These are phyloP conservation scores for Pelosia muscerda DNA, from an alignment of 2,888 invertebrate genomes.

Conservation along the genomic window DNA sequence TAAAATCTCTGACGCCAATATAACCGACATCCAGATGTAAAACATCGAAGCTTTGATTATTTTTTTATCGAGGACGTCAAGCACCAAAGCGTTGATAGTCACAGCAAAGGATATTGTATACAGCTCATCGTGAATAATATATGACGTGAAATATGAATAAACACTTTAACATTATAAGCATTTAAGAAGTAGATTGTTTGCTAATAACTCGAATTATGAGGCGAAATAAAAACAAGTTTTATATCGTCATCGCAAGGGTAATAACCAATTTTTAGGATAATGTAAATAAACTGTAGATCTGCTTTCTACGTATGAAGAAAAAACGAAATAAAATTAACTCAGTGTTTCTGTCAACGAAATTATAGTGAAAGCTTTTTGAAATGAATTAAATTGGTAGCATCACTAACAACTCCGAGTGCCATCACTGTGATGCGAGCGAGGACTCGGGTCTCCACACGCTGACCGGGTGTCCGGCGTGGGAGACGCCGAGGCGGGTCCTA, in stretches of 20 bases:
- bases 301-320: not conserved
- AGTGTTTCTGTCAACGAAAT: too few relatives aligned
- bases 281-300: not conserved
- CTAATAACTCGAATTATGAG: slow-evolving; percentile 28
- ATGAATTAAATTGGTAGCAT: not conserved
- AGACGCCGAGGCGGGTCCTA: too few relatives aligned
- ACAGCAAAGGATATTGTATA: not conserved
- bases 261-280: not conserved
- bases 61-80: slow-evolving; percentile 50
- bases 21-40: slow-evolving; percentile 67
- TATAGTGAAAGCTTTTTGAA: not conserved
- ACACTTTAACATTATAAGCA: not conserved
- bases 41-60: slow-evolving; percentile 62
- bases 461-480: too few relatives aligned
- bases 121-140: not conserved
- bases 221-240: slow-evolving; percentile 16
- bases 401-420: too few relatives aligned
- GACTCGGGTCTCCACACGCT: too few relatives aligned
- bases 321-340: not conserved
- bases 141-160: not conserved
- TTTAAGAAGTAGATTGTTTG: slow-evolving; percentile 32
- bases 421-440: too few relatives aligned
- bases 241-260: not conserved
- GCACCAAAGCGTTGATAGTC: slow-evolving; percentile 10
- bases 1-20: slow-evolving; percentile 35